A percentile compares a stretch with the other conserved stretches of the same genome.
Conservation (phyloP, 1,140 invertebrate species). For the Epicauta chinensis region DNA sequence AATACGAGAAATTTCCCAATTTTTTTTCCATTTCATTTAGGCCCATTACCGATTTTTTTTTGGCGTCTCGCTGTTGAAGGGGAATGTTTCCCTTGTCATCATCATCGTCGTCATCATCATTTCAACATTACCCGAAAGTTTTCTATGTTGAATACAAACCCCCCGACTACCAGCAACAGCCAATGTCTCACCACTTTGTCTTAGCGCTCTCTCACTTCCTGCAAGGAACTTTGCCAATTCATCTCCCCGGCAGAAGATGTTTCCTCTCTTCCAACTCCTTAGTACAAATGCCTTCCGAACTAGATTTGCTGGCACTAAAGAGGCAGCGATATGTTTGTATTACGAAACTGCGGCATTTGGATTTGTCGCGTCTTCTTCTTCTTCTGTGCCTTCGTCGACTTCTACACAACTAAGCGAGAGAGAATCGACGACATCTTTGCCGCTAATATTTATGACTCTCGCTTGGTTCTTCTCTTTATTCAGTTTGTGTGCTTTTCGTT, state of each 20-base stretch:
- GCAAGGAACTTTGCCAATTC: slow-evolving; percentile 37
- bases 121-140: no score
- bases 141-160: no score
- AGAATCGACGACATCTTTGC: no score
- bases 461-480: not conserved
- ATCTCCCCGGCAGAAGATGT: slow-evolving; percentile 34
- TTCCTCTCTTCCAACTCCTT: slow-evolving; percentile 31
- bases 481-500: no score
- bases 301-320: slow-evolving; percentile 37
- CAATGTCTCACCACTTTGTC: slow-evolving; percentile 29
- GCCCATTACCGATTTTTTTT: no score
- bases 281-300: slow-evolving; percentile 40
- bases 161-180: not conserved
- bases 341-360: slow-evolving; percentile 14
- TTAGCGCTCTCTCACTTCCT: slow-evolving; percentile 35
- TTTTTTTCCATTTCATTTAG: no score
- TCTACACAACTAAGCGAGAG: no score
- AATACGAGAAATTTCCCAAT: no score
- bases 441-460: not conserved
- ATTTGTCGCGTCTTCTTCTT: slow-evolving; percentile 2
- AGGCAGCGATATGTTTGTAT: slow-evolving; percentile 35
- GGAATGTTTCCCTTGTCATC: no score
- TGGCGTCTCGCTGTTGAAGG: no score
- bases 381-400: no score
- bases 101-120: no score